Evolutionary conservation across 2,797 vertebrate species (phyloP), one percentile per base, ranked within the genome.

Genomic region (Eutrigla gurnardus): DNA sequence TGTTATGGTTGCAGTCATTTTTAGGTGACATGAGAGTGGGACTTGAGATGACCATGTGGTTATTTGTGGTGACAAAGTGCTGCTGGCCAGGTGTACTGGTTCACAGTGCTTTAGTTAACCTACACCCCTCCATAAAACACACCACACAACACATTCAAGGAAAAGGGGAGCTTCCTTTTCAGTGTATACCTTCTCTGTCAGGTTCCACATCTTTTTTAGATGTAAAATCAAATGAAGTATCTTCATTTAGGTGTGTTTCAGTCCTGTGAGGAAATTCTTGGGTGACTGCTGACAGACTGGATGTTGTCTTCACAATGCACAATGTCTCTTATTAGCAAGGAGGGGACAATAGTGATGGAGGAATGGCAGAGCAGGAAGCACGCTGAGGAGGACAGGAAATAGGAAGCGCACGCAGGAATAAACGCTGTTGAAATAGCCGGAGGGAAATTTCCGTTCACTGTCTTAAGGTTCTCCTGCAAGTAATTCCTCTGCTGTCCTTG

Each of bases 361-460:
- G 70, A 73, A 88, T 78, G 83, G 86, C 67, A 73, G 73, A 80
- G 73, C 83, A 92, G 93, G 93, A 94, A 92, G 86, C 77, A 54
- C 73, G 75, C 79, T 39, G 85, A 92, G 82, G 77, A 92, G 88
- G 85, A 91, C 89, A 93, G 93, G 93, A 94, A 92, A 91, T 84
- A 91, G 90, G 92, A 94, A 91, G 88, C 63, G 45, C 75, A 90
- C 84, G 83, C 89, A 86, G 90, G 91, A 93, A 93, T 92, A 93
- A 93, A 94, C 73, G 65, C 70, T 79, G 89, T 86, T 87, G 87
- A 93, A 93, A 88, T 87, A 89, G 89, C 61, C 66, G 50, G 69
- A 82, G 75, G 74, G 63, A 88, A 81, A 89, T 87, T 88, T 93
- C 91, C 83, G 17, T 80, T 82, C 40, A 47, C 70, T 65, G 72